phyloP scores from a whole-genome alignment of 2,113 vertebrate genomes.

The Falco punctatus region DNA sequence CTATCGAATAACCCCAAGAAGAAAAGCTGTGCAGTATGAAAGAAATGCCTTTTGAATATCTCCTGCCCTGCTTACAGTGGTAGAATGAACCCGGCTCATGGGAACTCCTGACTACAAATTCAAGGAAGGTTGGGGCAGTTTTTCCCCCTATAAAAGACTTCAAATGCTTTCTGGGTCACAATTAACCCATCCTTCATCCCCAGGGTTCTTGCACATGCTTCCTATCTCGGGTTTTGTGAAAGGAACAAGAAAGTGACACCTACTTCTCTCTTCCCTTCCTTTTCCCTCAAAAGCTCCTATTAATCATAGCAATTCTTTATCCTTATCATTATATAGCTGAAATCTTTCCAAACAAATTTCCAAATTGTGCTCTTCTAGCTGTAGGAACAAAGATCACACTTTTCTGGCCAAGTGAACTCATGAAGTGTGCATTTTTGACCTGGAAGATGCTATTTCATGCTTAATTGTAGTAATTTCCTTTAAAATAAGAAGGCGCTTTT shows the following conservation, averaged over 20 bases:
- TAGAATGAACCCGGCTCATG: not conserved
- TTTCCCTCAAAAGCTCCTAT: not conserved
- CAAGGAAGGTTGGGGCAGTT: not conserved
- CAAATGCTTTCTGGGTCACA: not conserved
- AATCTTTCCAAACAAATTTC: not conserved
- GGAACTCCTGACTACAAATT: not conserved
- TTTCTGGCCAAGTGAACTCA: not conserved
- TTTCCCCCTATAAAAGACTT: not conserved
- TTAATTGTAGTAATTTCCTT: not conserved
- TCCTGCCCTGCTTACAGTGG: not conserved
- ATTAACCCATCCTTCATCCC: not conserved
- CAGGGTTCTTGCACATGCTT: not conserved
- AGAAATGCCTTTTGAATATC: not conserved
- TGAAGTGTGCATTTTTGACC: not conserved
- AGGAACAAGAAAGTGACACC: not conserved
- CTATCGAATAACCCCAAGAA: not conserved
- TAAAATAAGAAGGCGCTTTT: not conserved
- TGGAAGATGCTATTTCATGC: not conserved
- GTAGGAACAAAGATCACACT: not conserved
- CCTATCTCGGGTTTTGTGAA: not conserved
- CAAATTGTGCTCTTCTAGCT: not conserved
- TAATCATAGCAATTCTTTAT: not conserved
- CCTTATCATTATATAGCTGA: not conserved
- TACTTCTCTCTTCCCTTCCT: not conserved
- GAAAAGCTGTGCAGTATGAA: not conserved